These are phyloP conservation scores for Tenebrio molitor DNA, from an alignment of 1,140 invertebrate species.

Conservation along the genomic window DNA sequence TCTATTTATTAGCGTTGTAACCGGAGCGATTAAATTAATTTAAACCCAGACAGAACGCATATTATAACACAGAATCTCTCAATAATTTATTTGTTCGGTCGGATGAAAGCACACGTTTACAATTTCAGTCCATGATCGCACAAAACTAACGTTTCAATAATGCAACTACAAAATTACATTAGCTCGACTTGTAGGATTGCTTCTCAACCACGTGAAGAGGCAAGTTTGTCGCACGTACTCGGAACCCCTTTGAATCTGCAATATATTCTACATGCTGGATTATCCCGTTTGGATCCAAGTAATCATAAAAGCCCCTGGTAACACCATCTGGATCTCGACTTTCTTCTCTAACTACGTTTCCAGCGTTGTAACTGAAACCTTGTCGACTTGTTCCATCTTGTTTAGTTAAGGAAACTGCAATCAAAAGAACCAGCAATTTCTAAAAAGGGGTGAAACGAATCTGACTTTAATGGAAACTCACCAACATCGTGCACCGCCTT, in stretches of 20 bases:
- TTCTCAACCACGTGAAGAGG: conserved; percentile 19
- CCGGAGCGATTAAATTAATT: not conserved
- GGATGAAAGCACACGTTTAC: not conserved
- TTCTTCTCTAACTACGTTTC: conserved; percentile 29
- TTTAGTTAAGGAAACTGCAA: conserved; percentile 22
- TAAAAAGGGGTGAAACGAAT: not conserved
- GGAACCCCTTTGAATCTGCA: conserved; percentile 39
- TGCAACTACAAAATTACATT: not conserved
- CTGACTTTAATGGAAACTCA: conserved; percentile 1
- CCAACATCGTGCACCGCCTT: conserved; percentile 20
- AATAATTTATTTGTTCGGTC: not conserved
- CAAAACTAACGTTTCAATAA: not conserved
- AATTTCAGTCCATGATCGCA: not conserved
- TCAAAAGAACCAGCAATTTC: conserved; percentile 7
- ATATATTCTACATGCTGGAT: conserved; percentile 44
- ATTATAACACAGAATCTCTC: not conserved
- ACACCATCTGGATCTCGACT: conserved; percentile 26
- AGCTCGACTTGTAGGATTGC: not conserved
- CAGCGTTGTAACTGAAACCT: conserved; percentile 19
- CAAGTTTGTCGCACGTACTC: conserved; percentile 23
- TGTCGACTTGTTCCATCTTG: conserved; percentile 17
- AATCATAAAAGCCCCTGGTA: conserved; percentile 42
- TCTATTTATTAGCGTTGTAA: conserved; percentile 2
- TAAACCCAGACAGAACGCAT: not conserved
- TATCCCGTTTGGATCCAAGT: conserved; percentile 38